Conservation (phyloP, 2,888 invertebrate genomes). For the Meteorus cinctellus region DNA sequence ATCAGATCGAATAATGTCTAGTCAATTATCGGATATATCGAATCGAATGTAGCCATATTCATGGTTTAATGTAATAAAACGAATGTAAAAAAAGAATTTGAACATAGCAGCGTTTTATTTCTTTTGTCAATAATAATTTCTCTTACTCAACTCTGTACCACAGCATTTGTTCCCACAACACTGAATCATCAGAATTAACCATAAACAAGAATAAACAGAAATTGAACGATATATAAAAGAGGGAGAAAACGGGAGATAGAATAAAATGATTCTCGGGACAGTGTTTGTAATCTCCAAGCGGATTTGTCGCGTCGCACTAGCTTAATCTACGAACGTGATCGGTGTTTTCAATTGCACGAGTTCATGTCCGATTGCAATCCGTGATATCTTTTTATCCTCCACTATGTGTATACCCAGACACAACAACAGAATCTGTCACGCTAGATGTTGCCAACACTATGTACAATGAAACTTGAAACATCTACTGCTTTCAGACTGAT, state of each 20-base stretch:
- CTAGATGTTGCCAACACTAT: not conserved
- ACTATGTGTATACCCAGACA: not conserved
- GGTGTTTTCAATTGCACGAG: constrained; percentile 26
- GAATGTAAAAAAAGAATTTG: too few species aligned
- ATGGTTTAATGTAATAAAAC: too few species aligned
- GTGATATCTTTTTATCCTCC: constrained; percentile 16
- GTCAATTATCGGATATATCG: too few species aligned
- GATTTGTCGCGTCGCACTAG: constrained; percentile 22
- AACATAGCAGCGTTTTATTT: too few species aligned
- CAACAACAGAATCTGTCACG: not conserved
- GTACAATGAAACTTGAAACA: constrained; percentile 10
- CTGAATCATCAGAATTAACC: too few species aligned
- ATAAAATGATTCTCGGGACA: not conserved
- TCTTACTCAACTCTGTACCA: too few species aligned
- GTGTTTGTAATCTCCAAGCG: constrained; percentile 23
- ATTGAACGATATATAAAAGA: not conserved
- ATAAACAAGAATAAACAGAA: too few species aligned
- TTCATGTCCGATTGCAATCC: constrained; percentile 15
- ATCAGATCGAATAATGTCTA: too few species aligned
- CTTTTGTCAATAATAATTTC: too few species aligned
- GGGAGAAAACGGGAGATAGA: not conserved
- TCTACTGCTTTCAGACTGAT: not conserved
- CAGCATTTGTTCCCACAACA: too few species aligned
- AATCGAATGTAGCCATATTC: too few species aligned
- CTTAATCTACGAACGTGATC: constrained; percentile 35